These are phyloP conservation scores for Steatocranus sp. DNA, from an alignment of 2,797 vertebrate species.

Conservation along the genomic window DNA sequence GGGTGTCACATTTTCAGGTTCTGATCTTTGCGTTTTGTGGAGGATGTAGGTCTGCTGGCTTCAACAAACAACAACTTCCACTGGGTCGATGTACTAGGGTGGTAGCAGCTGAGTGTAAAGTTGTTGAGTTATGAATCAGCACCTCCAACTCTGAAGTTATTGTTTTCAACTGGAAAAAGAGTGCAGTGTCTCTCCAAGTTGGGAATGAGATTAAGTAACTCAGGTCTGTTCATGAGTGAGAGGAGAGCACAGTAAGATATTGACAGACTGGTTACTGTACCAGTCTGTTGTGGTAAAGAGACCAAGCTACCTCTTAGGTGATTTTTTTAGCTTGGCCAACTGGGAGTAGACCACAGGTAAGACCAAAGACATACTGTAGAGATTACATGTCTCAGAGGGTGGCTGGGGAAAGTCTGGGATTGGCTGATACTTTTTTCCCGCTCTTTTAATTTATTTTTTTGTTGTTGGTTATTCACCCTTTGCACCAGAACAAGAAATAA, in stretches of 20 bases:
- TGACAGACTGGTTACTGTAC: not conserved
- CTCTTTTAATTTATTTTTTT: not conserved
- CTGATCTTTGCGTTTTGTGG: not conserved
- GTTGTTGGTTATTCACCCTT: not conserved
- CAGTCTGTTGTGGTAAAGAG: not conserved
- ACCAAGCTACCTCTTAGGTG: not conserved
- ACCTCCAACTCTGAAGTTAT: not conserved
- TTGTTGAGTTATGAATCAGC: not conserved
- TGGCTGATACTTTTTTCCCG: not conserved
- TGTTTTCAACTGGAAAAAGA: not conserved
- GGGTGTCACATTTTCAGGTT: not conserved
- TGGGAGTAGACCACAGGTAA: not conserved
- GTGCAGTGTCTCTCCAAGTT: not conserved
- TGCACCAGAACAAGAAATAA: not conserved
- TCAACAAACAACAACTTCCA: not conserved
- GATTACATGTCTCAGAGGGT: not conserved
- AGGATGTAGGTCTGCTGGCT: not conserved
- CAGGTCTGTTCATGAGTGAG: not conserved
- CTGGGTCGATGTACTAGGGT: not conserved
- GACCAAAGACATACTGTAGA: not conserved
- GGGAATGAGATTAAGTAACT: not conserved
- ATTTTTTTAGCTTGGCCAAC: not conserved
- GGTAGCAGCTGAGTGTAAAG: not conserved
- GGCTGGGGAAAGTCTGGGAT: not conserved
- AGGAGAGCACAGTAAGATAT: not conserved